phyloP scores from a whole-genome alignment of 2,888 invertebrate species.

The Drosophila sordidula region DNA sequence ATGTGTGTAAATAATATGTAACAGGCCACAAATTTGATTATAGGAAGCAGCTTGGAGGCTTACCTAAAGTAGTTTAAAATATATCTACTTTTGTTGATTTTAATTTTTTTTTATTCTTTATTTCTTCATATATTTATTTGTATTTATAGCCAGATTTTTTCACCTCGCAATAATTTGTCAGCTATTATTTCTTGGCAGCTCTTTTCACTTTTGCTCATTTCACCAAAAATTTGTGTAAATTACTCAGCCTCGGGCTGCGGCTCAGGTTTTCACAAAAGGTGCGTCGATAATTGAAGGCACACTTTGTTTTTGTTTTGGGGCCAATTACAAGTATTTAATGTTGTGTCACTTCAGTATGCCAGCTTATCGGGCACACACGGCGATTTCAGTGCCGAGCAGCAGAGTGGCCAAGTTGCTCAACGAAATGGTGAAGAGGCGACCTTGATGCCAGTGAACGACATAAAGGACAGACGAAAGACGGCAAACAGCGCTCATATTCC shows the following conservation, averaged over 20 bases:
- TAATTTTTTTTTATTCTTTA: no score
- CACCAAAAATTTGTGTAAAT: constrained; percentile 33
- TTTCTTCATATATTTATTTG: background rate
- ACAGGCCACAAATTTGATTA: background rate
- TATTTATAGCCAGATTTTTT: background rate
- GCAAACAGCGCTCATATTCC: constrained; percentile 16
- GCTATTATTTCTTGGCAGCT: constrained; percentile 3
- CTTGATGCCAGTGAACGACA: constrained; percentile 36
- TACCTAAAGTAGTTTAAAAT: background rate
- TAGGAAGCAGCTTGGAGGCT: background rate
- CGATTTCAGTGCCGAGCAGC: constrained; percentile 31
- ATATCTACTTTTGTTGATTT: no score
- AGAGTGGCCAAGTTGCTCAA: constrained; percentile 39
- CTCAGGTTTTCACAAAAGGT: constrained; percentile 44
- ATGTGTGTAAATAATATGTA: constrained; percentile 2
- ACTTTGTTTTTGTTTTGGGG: constrained; percentile 12
- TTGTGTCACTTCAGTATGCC: constrained; percentile 38
- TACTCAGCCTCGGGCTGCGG: constrained; percentile 13
- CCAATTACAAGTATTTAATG: constrained; percentile 35
- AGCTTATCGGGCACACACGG: constrained; percentile 22
- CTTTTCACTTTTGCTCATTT: constrained; percentile 69
- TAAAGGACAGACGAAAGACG: constrained; percentile 4
- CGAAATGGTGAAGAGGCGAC: constrained; percentile 42
- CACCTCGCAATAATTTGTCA: constrained; percentile 2
- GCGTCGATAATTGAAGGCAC: constrained; percentile 44